Evolutionary conservation across 2,888 invertebrate genomes (phyloP), one percentile per base, ranked within the genome.

Genomic region (Ceraclea dissimilis): DNA sequence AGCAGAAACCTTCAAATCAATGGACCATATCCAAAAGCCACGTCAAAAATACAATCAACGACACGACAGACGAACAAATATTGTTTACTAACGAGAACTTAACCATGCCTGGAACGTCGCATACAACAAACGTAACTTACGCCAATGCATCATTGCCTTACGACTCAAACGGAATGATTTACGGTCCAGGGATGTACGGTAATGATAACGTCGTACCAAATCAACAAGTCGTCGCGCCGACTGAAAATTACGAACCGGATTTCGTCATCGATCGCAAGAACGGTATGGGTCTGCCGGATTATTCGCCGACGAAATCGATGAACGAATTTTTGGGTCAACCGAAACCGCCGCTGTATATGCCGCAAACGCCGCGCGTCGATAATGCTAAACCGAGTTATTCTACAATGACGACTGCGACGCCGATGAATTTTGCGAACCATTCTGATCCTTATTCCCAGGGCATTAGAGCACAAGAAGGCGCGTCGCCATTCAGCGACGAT

Each of bases 21-120:
- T 78, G 78, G 78, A 78, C 77, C 1, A 78, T 78, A 54, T 74
- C 74, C 1, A 76, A 76, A 67, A 74, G 75, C 59, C 74, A 76
- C 16, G 54, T 60, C 26, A 58, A 58, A 48, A 59, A 59, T 34
- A 60, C 55, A 39, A 57, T 53, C 46, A 59, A 55, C 17, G 61
- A 61, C 33, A 74, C 72, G 34, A 73, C 74, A 0, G 76, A 75
- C 52, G 75, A 77, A 54, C 74, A 76, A 62, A 71, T 76, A n/a
- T 63, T 78, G 31, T 77, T 76, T 60, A 78, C 77, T 0, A 78
- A 78, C 52, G 77, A 78, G 51, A 73, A 76, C 50, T 62, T 74
- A 1, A 73, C 69, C 33, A 43, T 59, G 33, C 60, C 62, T 1
- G 58, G 59, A 1, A 57, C 59, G 1, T 57, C 59, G n/a, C 50